Evolutionary conservation across 2,113 vertebrate species (phyloP), one percentile per base, ranked within the genome.

Genomic region (Phasianus colchicus): DNA sequence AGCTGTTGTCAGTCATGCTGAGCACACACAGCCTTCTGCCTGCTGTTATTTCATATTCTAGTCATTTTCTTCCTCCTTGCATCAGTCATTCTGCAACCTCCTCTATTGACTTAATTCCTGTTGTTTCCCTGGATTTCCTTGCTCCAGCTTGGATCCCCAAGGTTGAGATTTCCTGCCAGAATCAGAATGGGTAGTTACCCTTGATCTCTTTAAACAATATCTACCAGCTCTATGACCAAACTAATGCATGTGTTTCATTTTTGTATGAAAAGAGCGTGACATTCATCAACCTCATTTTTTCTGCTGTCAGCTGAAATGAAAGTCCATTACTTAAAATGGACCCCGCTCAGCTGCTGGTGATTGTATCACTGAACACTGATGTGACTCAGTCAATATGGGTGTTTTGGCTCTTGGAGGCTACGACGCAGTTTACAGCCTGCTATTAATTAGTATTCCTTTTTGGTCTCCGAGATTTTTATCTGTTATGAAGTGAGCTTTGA

Each of bases 271-370:
- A 81, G 88, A 94, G 72, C 14, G 0, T 79, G 78, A 83, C 90
- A 94, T 95, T 91, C 81, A 81, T 96, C 92, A 88, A 84, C 89
- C 61, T 83, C 40, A 22, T 79, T 93, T 93, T 88, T 93, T 42
- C 89, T 72, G 54, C 81, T 96, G 82, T 93, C 82, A 83, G 92
- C 92, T 95, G 89, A 92, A 96, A 95, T 90, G 92, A 94, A 92
- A 93, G 92, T 89, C 93, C 92, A 90, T 96, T 94, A 86, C 81
- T 96, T 92, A 92, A 96, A 94, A 95, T 95, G 94, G 96, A 95
- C 83, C 78, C 89, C 74, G 81, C 89, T 96, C 90, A 94, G 95
- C 92, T 95, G 92, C 94, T 93, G 92, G 84, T 79, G 91, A 92
- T 82, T 67, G 69, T 92, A 71, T 95, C 2, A 3, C 91, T 47